Evolutionary conservation across 2,797 vertebrate genomes (phyloP).

Genomic region (Hoplostethus mediterraneus): DNA sequence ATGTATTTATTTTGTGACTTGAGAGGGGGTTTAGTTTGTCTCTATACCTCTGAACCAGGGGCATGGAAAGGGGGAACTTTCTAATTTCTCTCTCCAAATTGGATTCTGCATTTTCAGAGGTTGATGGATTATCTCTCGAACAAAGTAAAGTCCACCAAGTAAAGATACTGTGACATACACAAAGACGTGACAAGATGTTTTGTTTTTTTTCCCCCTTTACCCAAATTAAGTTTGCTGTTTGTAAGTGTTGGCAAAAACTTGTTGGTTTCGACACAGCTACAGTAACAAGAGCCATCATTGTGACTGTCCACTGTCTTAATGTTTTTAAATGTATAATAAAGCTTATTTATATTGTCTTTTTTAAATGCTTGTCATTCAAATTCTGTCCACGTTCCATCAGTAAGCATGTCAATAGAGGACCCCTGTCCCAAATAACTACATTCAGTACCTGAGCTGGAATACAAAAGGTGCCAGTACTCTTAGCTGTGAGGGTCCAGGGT

Average conservation of each 20-base stretch:
- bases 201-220: too few species aligned
- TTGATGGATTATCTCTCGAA: slow-evolving; percentile 77
- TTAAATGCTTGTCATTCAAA: not conserved
- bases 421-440: too few species aligned
- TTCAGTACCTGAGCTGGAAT: not conserved
- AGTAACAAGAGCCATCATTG: not conserved
- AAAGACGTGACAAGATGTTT: not conserved
- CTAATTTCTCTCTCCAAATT: not conserved
- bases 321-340: slow-evolving; percentile 59
- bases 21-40: slow-evolving; percentile 2
- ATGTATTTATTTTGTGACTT: not conserved
- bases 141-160: slow-evolving; percentile 34
- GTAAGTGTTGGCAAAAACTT: too few species aligned
- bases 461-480: too few species aligned
- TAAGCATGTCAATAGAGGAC: too few species aligned
- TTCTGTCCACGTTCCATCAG: too few species aligned
- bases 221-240: too few species aligned
- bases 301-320: not conserved
- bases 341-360: slow-evolving; percentile 15
- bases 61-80: too few species aligned
- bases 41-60: not conserved
- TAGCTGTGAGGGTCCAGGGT: too few species aligned
- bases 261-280: too few species aligned
- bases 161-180: not conserved
- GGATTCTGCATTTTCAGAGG: slow-evolving; percentile 62